Evolutionary conservation across 1,140 invertebrate species (phyloP).

Genomic region (Pachypeltis micranthus): DNA sequence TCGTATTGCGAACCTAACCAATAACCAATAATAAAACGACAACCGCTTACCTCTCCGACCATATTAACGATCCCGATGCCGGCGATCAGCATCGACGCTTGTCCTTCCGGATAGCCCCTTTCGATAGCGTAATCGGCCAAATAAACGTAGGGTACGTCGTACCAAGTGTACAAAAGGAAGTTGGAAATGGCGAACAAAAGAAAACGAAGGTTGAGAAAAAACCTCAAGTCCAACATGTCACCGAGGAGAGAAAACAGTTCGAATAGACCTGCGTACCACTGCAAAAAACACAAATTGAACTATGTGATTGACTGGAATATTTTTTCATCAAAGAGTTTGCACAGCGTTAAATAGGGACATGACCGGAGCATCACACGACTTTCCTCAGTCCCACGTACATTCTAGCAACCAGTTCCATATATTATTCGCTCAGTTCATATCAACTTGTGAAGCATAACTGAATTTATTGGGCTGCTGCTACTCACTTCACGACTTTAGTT

Average conservation of each 20-base stretch:
- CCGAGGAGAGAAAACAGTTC: slow-evolving; percentile 60
- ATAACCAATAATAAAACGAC: neutral
- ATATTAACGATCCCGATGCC: slow-evolving; percentile 77
- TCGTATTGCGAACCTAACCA: neutral
- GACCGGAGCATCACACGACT: too few species aligned
- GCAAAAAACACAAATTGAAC: slow-evolving; percentile 31
- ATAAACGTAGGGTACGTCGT: slow-evolving; percentile 80
- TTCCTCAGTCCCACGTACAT: too few species aligned
- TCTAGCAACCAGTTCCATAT: too few species aligned
- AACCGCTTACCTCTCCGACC: slow-evolving; percentile 59
- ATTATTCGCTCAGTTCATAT: neutral
- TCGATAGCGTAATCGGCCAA: slow-evolving; percentile 61
- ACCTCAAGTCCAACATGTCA: slow-evolving; percentile 67
- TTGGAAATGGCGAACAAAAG: slow-evolving; percentile 72
- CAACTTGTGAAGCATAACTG: neutral
- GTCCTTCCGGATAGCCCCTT: slow-evolving; percentile 56
- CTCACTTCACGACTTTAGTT: too few species aligned
- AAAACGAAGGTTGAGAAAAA: slow-evolving; percentile 60
- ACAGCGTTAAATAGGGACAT: neutral
- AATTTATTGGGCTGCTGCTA: too few species aligned
- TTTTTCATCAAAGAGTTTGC: neutral
- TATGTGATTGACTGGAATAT: neutral
- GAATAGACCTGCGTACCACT: slow-evolving; percentile 58
- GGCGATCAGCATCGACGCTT: slow-evolving; percentile 68
- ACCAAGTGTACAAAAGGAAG: slow-evolving; percentile 76